These are phyloP conservation scores for Catharus fuscescens DNA, from an alignment of 2,113 vertebrate species.

Conservation along the genomic window DNA sequence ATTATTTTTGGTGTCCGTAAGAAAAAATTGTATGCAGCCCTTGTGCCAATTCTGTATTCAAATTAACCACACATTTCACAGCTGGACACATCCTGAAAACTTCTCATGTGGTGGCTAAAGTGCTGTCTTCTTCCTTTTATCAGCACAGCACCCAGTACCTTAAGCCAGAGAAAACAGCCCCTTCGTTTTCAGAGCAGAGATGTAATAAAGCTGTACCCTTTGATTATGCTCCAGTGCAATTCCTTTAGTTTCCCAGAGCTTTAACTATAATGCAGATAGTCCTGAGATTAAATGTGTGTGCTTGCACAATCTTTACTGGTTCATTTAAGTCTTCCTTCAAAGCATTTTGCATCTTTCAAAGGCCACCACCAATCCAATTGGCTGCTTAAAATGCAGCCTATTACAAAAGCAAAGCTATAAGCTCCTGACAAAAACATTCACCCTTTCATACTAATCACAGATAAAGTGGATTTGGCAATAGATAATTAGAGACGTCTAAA, in stretches of 20 bases:
- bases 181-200: background rate
- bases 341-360: slow-evolving; percentile 61
- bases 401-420: slow-evolving; percentile 65
- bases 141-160: background rate
- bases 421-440: slow-evolving; percentile 66
- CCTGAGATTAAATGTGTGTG: slow-evolving; percentile 40
- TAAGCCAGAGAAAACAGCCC: background rate
- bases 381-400: slow-evolving; percentile 59
- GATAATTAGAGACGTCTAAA: slow-evolving; percentile 55
- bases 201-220: slow-evolving; percentile 36
- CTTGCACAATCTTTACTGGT: slow-evolving; percentile 37
- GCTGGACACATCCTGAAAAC: background rate
- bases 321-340: slow-evolving; percentile 67
- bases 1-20: background rate
- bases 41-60: background rate
- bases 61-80: background rate
- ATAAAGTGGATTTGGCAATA: slow-evolving; percentile 55
- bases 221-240: slow-evolving; percentile 41
- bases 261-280: slow-evolving; percentile 39
- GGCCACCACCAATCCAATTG: slow-evolving; percentile 46
- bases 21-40: background rate
- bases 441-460: slow-evolving; percentile 64
- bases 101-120: background rate
- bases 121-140: background rate
- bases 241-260: slow-evolving; percentile 35